Evolutionary conservation across 2,888 invertebrate genomes (phyloP).

Genomic region (Unio delphinus): DNA sequence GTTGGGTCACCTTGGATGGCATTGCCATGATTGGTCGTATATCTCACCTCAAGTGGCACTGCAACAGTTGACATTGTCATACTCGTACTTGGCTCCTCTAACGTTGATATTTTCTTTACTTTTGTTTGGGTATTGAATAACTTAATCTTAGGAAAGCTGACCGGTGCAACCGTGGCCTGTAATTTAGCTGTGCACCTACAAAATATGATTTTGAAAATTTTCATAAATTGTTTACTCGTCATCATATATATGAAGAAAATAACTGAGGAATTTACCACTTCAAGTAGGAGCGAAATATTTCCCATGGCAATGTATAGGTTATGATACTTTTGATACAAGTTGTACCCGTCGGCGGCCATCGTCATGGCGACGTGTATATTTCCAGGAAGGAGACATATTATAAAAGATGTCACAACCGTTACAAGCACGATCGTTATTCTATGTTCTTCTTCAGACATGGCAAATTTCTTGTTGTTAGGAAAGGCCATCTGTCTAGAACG

Average conservation of each 20-base stretch:
- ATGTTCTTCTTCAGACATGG: constrained; percentile 21
- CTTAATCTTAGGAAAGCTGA: too few relatives aligned
- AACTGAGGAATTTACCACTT: constrained; percentile 36
- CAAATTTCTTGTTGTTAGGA: not conserved
- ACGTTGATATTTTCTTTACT: too few relatives aligned
- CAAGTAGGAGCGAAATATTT: constrained; percentile 29
- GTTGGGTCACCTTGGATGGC: too few relatives aligned
- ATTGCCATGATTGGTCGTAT: too few relatives aligned
- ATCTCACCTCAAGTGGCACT: too few relatives aligned
- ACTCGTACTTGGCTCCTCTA: too few relatives aligned
- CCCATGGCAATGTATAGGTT: constrained; percentile 33
- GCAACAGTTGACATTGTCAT: too few relatives aligned
- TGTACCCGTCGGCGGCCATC: constrained; percentile 17
- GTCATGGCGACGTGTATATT: constrained; percentile 19
- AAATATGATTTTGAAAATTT: too few relatives aligned
- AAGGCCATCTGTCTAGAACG: constrained; percentile 13
- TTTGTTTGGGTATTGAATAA: too few relatives aligned
- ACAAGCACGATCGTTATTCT: constrained; percentile 30
- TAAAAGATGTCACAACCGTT: constrained; percentile 24
- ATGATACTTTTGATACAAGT: constrained; percentile 33
- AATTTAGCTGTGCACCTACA: too few relatives aligned
- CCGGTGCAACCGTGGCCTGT: too few relatives aligned
- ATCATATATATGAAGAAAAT: constrained; percentile 45
- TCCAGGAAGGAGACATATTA: constrained; percentile 33
- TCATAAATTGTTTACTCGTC: too few relatives aligned